phyloP scores from a whole-genome alignment of 2,888 invertebrate genomes.

The Noctua comes region DNA sequence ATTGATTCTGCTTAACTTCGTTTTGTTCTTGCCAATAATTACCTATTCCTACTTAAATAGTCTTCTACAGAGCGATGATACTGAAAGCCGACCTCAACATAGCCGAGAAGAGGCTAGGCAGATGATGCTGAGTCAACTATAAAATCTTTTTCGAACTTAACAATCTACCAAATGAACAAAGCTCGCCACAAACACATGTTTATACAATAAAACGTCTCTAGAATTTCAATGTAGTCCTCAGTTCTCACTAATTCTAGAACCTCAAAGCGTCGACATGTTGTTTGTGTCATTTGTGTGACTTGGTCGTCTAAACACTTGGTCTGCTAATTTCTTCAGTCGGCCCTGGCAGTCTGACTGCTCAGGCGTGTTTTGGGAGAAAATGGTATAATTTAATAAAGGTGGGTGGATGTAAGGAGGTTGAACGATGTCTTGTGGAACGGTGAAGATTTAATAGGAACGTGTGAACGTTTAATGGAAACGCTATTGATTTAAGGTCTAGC shows the following conservation, averaged over 20 bases:
- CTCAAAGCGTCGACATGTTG: conserved; percentile 57
- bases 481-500: conserved; percentile 11
- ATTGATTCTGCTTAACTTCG: not conserved
- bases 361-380: conserved; percentile 36
- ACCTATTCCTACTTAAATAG: not conserved
- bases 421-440: too few species aligned
- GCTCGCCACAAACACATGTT: conserved; percentile 14
- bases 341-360: conserved; percentile 15
- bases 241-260: conserved; percentile 50
- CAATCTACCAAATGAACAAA: conserved; percentile 11
- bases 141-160: conserved; percentile 8
- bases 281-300: conserved; percentile 56
- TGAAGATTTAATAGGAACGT: not conserved
- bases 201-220: conserved; percentile 35
- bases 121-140: too few species aligned
- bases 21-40: too few species aligned
- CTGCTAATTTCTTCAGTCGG: conserved; percentile 53
- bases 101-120: not conserved
- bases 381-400: conserved; percentile 10
- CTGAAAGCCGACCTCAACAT: too few species aligned
- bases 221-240: conserved; percentile 48
- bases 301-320: conserved; percentile 50
- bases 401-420: too few species aligned
- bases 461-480: too few species aligned
- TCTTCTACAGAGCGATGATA: not conserved